Conservation (phyloP, 2,888 invertebrate species). For the Thera obeliscata region DNA sequence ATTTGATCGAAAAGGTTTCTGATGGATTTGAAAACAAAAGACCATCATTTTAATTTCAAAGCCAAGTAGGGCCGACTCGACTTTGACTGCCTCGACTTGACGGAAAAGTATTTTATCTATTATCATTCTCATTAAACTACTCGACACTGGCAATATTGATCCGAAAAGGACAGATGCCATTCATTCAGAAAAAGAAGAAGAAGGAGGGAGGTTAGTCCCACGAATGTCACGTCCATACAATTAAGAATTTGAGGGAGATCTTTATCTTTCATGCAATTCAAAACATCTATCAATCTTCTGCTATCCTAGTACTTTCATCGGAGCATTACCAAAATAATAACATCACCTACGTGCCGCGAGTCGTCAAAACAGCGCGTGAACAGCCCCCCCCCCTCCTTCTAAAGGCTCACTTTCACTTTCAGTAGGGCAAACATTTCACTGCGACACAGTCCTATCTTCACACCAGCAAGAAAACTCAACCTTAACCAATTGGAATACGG, state of each 20-base stretch:
- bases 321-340: slow-evolving; percentile 53
- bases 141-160: too few relatives aligned
- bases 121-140: too few relatives aligned
- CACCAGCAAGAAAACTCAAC: slow-evolving; percentile 36
- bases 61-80: too few relatives aligned
- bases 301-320: slow-evolving; percentile 53
- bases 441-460: slow-evolving; percentile 47
- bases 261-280: neutral
- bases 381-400: slow-evolving; percentile 55
- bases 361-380: slow-evolving; percentile 75
- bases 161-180: too few relatives aligned
- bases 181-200: too few relatives aligned
- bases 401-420: slow-evolving; percentile 79
- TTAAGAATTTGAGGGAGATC: neutral
- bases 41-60: too few relatives aligned
- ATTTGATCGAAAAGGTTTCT: too few relatives aligned
- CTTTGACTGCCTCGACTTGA: too few relatives aligned
- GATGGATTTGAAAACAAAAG: too few relatives aligned
- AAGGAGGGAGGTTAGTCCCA: too few relatives aligned
- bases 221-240: too few relatives aligned
- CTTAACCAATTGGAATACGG: neutral
- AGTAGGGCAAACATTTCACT: slow-evolving; percentile 71
- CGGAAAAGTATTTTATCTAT: too few relatives aligned
- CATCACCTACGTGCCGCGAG: slow-evolving; percentile 60
- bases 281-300: slow-evolving; percentile 24